Conservation (phyloP, 2,888 invertebrate species). For the Phaonia tiefii region DNA sequence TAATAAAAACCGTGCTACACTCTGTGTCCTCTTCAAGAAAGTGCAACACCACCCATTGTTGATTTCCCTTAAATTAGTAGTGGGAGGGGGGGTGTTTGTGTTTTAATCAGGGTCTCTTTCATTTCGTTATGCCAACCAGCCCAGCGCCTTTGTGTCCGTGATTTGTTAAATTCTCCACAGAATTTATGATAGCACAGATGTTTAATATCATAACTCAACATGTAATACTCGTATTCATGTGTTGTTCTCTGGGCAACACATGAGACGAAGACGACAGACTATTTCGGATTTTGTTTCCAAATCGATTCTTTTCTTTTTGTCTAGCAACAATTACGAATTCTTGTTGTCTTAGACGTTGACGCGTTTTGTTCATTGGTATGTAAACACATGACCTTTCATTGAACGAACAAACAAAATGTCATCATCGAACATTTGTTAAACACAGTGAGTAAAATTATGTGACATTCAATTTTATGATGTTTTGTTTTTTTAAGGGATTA, state of each 20-base stretch:
- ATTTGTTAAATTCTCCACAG: conserved; percentile 44
- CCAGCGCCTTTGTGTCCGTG: conserved; percentile 16
- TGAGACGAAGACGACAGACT: background rate
- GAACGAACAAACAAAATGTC: conserved; percentile 47
- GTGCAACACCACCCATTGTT: conserved; percentile 9
- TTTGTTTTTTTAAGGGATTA: conserved; percentile 1
- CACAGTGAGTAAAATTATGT: conserved; percentile 21
- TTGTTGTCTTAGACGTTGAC: conserved; percentile 5
- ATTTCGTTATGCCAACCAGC: too few relatives aligned
- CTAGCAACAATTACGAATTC: conserved; percentile 12
- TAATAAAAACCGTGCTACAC: too few relatives aligned
- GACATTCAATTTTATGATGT: conserved; percentile 10
- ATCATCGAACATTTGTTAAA: conserved; percentile 46
- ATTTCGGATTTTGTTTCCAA: conserved; percentile 4
- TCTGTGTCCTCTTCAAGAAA: background rate
- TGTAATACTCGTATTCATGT: conserved; percentile 3
- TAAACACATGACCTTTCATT: conserved; percentile 62
- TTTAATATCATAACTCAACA: conserved; percentile 66
- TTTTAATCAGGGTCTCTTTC: background rate
- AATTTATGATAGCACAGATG: conserved; percentile 70
- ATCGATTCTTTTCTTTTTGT: background rate
- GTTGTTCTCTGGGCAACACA: too few relatives aligned
- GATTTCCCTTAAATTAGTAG: background rate
- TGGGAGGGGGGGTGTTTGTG: background rate
- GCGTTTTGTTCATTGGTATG: conserved; percentile 39